Percentiles rank a stretch among this genome's conserved stretches.
Evolutionary conservation across 2,797 vertebrate species (phyloP).

Genomic region (Brachyalestes nurse): DNA sequence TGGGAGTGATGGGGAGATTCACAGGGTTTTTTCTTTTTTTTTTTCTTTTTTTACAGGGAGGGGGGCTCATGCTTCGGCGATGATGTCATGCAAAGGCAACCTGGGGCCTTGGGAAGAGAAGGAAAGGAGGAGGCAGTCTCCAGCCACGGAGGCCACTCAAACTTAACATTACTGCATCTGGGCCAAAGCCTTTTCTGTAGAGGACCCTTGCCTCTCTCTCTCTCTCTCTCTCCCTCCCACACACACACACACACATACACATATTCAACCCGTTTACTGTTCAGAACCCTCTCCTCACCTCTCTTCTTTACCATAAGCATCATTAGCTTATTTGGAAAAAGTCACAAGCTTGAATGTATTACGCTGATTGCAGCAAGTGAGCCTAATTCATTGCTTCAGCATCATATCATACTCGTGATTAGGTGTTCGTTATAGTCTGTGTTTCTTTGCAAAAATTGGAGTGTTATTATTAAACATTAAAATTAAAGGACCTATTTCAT

Average conservation of each 20-base stretch:
- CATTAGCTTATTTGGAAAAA: conserved; percentile 19
- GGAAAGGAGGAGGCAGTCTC: conserved; percentile 67
- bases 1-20: conserved; percentile 71
- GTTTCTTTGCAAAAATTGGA: neutral
- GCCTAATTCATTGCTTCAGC: neutral
- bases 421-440: neutral
- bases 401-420: neutral
- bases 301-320: conserved; percentile 33
- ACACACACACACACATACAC: conserved; percentile 31
- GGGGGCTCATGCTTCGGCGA: conserved; percentile 88
- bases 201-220: conserved; percentile 69
- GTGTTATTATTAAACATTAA: neutral
- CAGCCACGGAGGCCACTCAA: conserved; percentile 83
- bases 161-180: conserved; percentile 86
- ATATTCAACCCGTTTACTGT: conserved; percentile 4
- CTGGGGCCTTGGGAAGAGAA: conserved; percentile 87
- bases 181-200: conserved; percentile 80
- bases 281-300: conserved; percentile 43
- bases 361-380: neutral
- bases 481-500: too few relatives aligned
- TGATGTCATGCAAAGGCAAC: conserved; percentile 99
- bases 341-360: conserved; percentile 12
- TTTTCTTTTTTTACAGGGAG: conserved; percentile 69
- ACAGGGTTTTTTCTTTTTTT: conserved; percentile 46
- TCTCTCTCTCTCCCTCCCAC: conserved; percentile 63